Conservation (phyloP, 2,797 vertebrate species). For the Pachyuromys duprasi region DNA sequence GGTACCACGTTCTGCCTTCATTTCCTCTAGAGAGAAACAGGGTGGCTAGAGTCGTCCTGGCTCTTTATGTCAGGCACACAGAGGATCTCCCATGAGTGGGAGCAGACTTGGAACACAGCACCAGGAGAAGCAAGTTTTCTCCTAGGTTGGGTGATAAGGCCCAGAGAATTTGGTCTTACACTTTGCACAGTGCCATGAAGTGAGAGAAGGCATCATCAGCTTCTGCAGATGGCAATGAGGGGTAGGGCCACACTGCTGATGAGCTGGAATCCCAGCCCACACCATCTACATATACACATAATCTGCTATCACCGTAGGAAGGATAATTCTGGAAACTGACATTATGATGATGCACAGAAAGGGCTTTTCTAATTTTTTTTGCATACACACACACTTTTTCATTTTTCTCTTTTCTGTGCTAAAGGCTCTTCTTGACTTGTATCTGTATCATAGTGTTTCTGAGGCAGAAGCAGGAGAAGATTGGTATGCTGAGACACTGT, state of each 20-base stretch:
- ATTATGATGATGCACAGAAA: background rate
- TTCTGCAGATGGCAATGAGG: background rate
- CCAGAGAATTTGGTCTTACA: background rate
- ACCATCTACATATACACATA: background rate
- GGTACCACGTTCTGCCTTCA: background rate
- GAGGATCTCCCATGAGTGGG: background rate
- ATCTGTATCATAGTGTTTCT: background rate
- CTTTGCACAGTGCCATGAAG: background rate
- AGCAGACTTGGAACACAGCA: background rate
- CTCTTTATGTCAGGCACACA: background rate
- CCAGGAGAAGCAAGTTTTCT: background rate
- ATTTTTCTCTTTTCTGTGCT: background rate
- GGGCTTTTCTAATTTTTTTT: background rate
- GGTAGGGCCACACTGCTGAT: too few species aligned
- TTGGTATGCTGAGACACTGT: background rate
- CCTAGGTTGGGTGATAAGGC: background rate
- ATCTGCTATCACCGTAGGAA: background rate
- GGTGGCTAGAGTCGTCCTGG: background rate
- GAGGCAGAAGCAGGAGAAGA: background rate
- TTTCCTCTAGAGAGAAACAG: constrained; percentile 4
- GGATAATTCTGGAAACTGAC: background rate
- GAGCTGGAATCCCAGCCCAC: too few species aligned
- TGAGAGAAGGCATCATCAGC: background rate
- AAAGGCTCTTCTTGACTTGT: background rate
- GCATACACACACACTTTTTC: background rate